phyloP scores from a whole-genome alignment of 2,888 invertebrate genomes.

The Orthosia cruda region DNA sequence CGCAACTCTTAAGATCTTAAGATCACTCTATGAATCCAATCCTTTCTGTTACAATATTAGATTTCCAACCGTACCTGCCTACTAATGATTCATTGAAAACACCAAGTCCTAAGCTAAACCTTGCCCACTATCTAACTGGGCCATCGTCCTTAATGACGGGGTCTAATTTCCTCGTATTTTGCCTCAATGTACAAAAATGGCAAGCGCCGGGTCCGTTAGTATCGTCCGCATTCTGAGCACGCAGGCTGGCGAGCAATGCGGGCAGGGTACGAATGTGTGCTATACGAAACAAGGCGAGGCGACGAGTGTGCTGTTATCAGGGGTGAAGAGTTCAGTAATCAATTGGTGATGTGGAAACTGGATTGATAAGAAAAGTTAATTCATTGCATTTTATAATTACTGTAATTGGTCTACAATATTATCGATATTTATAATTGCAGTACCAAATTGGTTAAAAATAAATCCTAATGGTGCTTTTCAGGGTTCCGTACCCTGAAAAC shows the following conservation, averaged over 20 bases:
- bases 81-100: not conserved
- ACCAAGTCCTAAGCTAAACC: not conserved
- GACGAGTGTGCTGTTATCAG: slow-evolving; percentile 18
- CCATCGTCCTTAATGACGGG: slow-evolving; percentile 55
- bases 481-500: too few relatives aligned
- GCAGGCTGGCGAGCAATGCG: slow-evolving; percentile 24
- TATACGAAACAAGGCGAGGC: slow-evolving; percentile 15
- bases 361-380: not conserved
- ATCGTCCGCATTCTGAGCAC: slow-evolving; percentile 69
- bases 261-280: slow-evolving; percentile 31
- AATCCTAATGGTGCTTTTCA: too few relatives aligned
- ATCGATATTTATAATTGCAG: too few relatives aligned
- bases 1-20: too few relatives aligned
- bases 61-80: not conserved
- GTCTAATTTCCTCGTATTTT: slow-evolving; percentile 58
- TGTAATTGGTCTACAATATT: not conserved
- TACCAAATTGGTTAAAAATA: too few relatives aligned
- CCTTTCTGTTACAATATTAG: not conserved
- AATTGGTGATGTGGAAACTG: not conserved
- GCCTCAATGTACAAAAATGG: slow-evolving; percentile 59
- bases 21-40: not conserved
- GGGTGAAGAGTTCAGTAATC: slow-evolving; percentile 8
- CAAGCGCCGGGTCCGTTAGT: slow-evolving; percentile 62
- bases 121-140: slow-evolving; percentile 20
- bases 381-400: not conserved